Conservation (phyloP, 2,888 invertebrate genomes). For the Nemurella pictetii region DNA sequence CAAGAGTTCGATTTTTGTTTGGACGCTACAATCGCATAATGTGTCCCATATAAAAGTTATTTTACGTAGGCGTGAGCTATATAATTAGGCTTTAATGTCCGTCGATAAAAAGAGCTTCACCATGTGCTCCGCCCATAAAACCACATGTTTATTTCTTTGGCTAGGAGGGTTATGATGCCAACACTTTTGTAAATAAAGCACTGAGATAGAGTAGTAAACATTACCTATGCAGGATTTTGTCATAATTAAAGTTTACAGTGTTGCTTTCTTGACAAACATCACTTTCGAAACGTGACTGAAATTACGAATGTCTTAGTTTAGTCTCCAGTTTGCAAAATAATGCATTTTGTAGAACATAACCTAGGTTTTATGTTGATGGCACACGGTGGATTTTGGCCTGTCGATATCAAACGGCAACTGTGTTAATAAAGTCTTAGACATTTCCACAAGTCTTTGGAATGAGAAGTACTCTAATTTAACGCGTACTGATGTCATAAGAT, state of each 20-base stretch:
- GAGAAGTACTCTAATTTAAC: neutral
- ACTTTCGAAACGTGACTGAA: neutral
- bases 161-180: neutral
- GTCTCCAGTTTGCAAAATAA: neutral
- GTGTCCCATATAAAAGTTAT: neutral
- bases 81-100: neutral
- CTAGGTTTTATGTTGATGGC: neutral
- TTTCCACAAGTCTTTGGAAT: neutral
- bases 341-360: neutral
- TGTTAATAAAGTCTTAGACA: neutral
- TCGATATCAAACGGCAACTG: neutral
- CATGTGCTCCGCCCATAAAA: neutral
- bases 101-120: neutral
- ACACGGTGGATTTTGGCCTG: neutral
- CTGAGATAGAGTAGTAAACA: neutral
- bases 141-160: neutral
- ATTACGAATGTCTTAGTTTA: neutral
- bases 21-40: neutral
- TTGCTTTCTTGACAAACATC: neutral
- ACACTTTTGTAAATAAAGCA: neutral
- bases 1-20: neutral
- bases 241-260: neutral
- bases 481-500: neutral
- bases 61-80: neutral
- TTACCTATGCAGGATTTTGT: neutral